A percentile compares a stretch with the other conserved stretches of the same genome.
Conservation (phyloP, 2,888 invertebrate genomes). For the Cylindroiulus punctatus region DNA sequence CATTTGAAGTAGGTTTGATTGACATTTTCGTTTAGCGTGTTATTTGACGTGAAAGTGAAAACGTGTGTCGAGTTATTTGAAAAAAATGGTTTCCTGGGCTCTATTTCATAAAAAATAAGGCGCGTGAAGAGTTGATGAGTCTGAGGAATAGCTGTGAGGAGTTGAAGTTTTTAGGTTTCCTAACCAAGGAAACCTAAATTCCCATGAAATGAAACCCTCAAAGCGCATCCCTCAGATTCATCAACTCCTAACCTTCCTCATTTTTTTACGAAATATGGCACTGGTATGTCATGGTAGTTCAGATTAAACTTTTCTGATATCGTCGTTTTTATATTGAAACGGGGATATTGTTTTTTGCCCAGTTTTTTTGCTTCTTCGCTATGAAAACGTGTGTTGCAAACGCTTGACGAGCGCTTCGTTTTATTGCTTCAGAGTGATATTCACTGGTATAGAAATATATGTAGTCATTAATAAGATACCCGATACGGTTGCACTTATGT, state of each 20-base stretch:
- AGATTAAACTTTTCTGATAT: neutral
- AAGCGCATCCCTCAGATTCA: no score
- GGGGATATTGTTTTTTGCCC: neutral
- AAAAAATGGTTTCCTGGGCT: neutral
- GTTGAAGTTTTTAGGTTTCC: no score
- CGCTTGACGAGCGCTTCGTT: neutral
- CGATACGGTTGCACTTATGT: slow-evolving; percentile 3
- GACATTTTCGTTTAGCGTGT: neutral
- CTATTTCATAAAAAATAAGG: no score
- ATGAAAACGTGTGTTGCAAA: neutral
- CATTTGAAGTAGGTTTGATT: neutral
- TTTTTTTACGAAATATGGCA: no score
- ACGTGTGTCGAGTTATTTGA: neutral
- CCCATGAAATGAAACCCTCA: no score
- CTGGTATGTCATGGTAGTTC: no score
- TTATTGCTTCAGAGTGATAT: neutral
- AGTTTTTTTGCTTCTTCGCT: neutral
- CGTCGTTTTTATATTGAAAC: neutral
- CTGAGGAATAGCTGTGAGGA: no score
- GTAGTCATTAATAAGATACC: neutral
- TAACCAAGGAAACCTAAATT: no score
- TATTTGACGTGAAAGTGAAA: slow-evolving; percentile 16
- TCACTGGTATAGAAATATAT: neutral
- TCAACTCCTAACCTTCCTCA: no score
- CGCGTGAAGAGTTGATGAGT: no score